Evolutionary conservation across 1,140 invertebrate genomes (phyloP).

Genomic region (Triops longicaudatus): DNA sequence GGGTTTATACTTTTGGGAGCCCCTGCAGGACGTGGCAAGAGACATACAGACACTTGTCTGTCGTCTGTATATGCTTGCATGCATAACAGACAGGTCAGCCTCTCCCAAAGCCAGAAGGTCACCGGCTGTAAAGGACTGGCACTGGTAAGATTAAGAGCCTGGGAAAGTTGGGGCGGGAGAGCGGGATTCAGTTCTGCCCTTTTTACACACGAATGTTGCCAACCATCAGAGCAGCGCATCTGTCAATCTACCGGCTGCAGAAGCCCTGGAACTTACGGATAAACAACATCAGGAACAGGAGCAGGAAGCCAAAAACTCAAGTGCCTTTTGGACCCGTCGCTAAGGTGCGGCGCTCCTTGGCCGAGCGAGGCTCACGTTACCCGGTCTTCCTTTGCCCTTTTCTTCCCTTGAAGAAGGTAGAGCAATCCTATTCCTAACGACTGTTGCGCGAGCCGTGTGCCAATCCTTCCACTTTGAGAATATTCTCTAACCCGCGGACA

Average conservation of each 20-base stretch:
- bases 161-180: not conserved
- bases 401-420: not conserved
- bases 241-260: constrained; percentile 7
- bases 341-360: not conserved
- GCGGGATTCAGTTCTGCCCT: not conserved
- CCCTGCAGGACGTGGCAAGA: constrained; percentile 13
- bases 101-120: constrained; percentile 12
- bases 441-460: too few relatives aligned
- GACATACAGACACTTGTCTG: constrained; percentile 11
- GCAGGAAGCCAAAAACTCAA: not conserved
- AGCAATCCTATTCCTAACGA: too few relatives aligned
- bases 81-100: constrained; percentile 14
- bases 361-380: too few relatives aligned
- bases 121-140: constrained; percentile 13
- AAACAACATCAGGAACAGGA: not conserved
- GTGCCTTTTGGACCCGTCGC: not conserved
- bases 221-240: not conserved
- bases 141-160: constrained; percentile 9
- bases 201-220: not conserved
- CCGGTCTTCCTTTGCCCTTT: not conserved
- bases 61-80: constrained; percentile 15
- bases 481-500: too few relatives aligned
- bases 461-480: too few relatives aligned
- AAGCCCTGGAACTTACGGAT: not conserved
- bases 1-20: not conserved